Conservation (phyloP, 53 echinoderm and acorn worm genomes). For the Holothuria leucospilota region DNA sequence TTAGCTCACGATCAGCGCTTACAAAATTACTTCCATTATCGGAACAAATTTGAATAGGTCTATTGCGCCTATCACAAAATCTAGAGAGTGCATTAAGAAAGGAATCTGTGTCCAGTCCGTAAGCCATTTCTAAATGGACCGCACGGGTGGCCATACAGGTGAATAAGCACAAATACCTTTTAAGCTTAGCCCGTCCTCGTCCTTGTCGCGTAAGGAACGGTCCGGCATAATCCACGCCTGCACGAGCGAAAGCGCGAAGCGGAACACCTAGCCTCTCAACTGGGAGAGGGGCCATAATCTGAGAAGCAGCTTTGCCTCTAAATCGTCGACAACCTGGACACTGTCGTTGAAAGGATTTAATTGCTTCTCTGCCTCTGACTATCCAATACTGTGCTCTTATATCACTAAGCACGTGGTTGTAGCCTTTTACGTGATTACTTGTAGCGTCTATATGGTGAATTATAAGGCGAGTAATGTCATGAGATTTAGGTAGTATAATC, state of each 20-base stretch:
- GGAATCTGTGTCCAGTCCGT: conserved; percentile 18
- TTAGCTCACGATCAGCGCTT: neutral
- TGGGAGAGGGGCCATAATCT: conserved; percentile 21
- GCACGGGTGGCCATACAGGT: conserved; percentile 15
- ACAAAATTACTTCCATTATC: conserved; percentile 35
- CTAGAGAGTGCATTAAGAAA: conserved; percentile 1
- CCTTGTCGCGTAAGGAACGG: neutral
- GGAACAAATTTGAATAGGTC: conserved; percentile 12
- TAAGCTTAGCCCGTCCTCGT: neutral
- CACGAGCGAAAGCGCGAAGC: neutral
- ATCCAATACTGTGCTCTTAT: neutral
- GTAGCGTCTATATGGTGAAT: neutral
- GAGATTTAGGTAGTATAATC: neutral
- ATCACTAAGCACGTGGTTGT: neutral
- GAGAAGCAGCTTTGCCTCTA: neutral
- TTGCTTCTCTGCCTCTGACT: neutral
- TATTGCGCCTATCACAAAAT: neutral
- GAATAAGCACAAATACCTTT: conserved; percentile 19
- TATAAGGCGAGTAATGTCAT: neutral
- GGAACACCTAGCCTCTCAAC: neutral
- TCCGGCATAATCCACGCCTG: conserved; percentile 9
- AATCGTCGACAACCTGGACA: neutral
- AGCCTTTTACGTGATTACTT: neutral
- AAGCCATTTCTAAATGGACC: neutral
- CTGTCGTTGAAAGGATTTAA: neutral